Conservation (phyloP, 2,888 invertebrate species). For the Tetragonisca angustula region DNA sequence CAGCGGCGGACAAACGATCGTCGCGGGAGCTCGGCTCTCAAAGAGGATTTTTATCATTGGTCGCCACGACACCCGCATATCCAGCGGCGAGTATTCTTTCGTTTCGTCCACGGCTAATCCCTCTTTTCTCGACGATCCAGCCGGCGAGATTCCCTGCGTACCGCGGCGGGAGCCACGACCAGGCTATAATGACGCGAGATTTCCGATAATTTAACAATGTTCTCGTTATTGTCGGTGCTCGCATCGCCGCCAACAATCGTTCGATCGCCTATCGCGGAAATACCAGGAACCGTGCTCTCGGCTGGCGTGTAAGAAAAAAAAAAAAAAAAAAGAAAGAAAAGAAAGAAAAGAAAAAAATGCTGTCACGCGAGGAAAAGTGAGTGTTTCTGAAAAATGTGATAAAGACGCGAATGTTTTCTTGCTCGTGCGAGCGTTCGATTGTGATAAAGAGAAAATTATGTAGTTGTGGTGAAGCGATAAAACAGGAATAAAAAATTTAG, state of each 20-base stretch:
- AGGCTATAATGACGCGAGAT: constrained; percentile 64
- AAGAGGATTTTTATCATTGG: constrained; percentile 40
- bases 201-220: constrained; percentile 72
- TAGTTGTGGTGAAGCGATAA: no score
- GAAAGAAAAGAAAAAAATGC: background rate
- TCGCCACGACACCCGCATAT: constrained; percentile 54
- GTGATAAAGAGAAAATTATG: background rate
- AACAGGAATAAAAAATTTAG: no score
- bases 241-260: constrained; percentile 33
- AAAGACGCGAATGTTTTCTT: no score
- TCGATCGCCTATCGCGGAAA: constrained; percentile 52
- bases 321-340: background rate
- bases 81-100: constrained; percentile 46
- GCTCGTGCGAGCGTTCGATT: background rate
- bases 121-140: constrained; percentile 51
- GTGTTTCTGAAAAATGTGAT: background rate
- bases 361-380: constrained; percentile 6
- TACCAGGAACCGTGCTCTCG: constrained; percentile 25
- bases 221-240: constrained; percentile 66
- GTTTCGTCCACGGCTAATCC: constrained; percentile 49
- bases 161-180: constrained; percentile 51
- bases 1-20: background rate
- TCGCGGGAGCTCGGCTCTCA: background rate
- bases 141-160: constrained; percentile 67
- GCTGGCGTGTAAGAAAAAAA: background rate